Conservation (phyloP, 2,113 vertebrate species). For the Meriones unguiculatus region DNA sequence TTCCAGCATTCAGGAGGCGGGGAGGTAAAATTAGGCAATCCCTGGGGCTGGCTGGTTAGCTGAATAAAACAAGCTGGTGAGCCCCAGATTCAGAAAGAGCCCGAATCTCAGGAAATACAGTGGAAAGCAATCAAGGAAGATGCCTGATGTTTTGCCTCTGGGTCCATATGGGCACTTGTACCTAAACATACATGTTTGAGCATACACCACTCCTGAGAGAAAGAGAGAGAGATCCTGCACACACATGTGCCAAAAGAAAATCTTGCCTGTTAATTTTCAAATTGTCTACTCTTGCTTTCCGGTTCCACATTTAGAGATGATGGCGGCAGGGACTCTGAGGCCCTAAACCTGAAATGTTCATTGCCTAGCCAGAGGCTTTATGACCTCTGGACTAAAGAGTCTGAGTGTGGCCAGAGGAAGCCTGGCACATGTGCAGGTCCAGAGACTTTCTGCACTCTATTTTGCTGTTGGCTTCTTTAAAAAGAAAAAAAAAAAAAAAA, state of each 20-base stretch:
- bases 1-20: not conserved
- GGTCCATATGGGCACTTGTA: not conserved
- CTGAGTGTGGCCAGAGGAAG: not conserved
- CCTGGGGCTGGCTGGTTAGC: not conserved
- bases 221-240: not conserved
- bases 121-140: not conserved
- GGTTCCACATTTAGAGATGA: not conserved
- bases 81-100: not conserved
- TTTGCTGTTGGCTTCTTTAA: not conserved
- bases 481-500: not conserved
- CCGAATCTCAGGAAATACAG: not conserved
- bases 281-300: not conserved
- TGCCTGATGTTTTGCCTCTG: not conserved
- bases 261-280: not conserved
- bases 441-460: not conserved
- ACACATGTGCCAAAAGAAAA: not conserved
- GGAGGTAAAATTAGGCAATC: not conserved
- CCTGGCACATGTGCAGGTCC: fast-evolving
- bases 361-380: not conserved
- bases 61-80: not conserved
- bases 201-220: not conserved
- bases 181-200: not conserved
- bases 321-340: not conserved
- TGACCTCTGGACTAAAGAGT: not conserved
- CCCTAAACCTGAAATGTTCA: not conserved